Evolutionary conservation across 2,888 invertebrate species (phyloP), one percentile per base, ranked within the genome.

Genomic region (Myopa tessellatipennis): DNA sequence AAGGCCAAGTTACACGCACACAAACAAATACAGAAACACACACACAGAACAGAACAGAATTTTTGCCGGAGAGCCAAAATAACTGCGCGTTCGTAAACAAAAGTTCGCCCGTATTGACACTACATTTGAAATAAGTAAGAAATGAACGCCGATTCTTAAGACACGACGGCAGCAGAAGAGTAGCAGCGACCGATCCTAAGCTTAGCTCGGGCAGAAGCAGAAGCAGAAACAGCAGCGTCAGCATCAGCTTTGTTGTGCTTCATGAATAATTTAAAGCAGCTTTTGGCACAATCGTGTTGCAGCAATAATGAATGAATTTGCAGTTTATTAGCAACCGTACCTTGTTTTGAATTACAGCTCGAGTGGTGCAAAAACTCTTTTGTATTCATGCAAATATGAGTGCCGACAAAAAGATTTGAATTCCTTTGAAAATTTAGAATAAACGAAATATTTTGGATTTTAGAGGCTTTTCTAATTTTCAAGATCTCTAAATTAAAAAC

Each of bases 71-170:
- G n/a, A 58, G 60, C 75, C 69, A 34, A 58, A 75, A 69, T 69
- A 1, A 60, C 50, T 75, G 69, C 26, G 34, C 45, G 69, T n/a
- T 75, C 60, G 40, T 50, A 69, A 69, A 58, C 69, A 75, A 75
- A 75, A 75, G 69, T 75, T 60, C 36, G 26, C 58, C 58, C 63
- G 58, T 61, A 55, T 75, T 69, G 75, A 40, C 38, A 60, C 58
- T 8, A 60, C 68, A 75, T 60, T 50, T 55, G 55, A 52, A 70
- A 34, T 55, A 36, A 52, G 70, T 14, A 70, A 70, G 55, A 70
- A 70, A 55, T 14, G 36, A 34, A 16, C 36, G 34, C 18, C 16
- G 12, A 36, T 70, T 69, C 70, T 36, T 55, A 36, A 34, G 70
- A 34, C 34, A 63, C 36, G 63, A n/a, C 65, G 14, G 52, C 52